Conservation (phyloP, 2,888 invertebrate genomes). For the Heliconius charithonia region DNA sequence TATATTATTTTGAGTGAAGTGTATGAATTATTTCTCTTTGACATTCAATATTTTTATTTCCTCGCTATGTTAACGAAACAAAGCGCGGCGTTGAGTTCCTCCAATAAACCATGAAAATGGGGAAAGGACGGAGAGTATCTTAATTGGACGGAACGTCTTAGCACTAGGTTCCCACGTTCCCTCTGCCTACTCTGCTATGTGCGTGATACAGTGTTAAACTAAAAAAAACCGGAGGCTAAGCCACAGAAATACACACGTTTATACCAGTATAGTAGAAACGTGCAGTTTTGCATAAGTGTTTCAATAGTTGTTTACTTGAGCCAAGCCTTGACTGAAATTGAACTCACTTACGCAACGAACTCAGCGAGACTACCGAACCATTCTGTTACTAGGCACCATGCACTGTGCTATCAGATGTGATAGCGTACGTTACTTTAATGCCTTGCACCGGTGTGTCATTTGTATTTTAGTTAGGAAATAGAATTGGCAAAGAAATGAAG, state of each 20-base stretch:
- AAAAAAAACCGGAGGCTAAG: background rate
- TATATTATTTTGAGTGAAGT: no score
- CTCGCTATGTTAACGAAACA: no score
- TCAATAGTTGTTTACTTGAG: constrained; percentile 40
- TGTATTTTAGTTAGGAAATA: background rate
- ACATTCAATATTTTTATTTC: no score
- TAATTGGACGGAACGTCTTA: no score
- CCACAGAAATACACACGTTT: background rate
- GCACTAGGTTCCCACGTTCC: no score
- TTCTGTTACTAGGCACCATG: constrained; percentile 70
- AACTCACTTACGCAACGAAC: constrained; percentile 64
- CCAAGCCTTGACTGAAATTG: constrained; percentile 62
- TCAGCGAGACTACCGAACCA: constrained; percentile 57
- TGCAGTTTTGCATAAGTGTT: constrained; percentile 19
- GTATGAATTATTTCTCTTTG: no score
- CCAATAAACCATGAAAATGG: no score
- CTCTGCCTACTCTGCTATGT: no score
- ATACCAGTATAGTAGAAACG: background rate
- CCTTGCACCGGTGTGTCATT: background rate
- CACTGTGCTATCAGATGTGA: constrained; percentile 52
- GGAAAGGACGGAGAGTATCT: no score
- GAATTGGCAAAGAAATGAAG: no score
- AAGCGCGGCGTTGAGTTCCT: no score
- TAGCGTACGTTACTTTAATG: background rate
- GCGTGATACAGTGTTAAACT: no score